Evolutionary conservation across 2,888 invertebrate genomes (phyloP), one percentile per base, ranked within the genome.

Genomic region (Hypena proboscidalis): DNA sequence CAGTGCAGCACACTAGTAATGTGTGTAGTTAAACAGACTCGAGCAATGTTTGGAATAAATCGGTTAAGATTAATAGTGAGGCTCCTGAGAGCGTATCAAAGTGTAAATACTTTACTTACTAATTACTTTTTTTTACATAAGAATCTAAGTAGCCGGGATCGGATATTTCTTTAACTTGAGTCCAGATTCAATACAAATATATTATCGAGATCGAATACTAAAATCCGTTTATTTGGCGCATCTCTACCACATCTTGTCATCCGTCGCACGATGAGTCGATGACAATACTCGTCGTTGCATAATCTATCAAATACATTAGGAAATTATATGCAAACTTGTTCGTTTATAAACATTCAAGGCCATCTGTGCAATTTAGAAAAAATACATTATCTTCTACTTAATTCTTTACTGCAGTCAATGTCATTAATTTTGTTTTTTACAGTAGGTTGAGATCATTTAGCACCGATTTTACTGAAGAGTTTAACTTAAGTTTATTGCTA

Each of bases 201-300:
- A n/a, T n/a, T n/a, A n/a, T n/a, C n/a, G n/a, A n/a, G n/a, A n/a
- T n/a, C n/a, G n/a, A n/a, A n/a, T n/a, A n/a, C n/a, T n/a, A n/a
- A n/a, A n/a, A n/a, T n/a, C n/a, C n/a, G n/a, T n/a, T n/a, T n/a
- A n/a, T n/a, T n/a, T n/a, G n/a, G n/a, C n/a, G n/a, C n/a, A n/a
- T n/a, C n/a, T n/a, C n/a, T n/a, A n/a, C n/a, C n/a, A n/a, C n/a
- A n/a, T n/a, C n/a, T 36, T 30, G 47, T 34, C 43, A 51, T 44
- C 35, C 35, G 44, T 40, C 37, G 43, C 46, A 55, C 50, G 49
- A 58, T 64, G 59, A 73, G 45, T 53, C 50, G 49, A 58, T 64
- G 59, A 73, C 67, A 68, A 69, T 67, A 54, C 67, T 66, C 37
- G 13, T 36, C 7, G 10, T 58, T 64, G 41, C 42, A 49, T 56